Evolutionary conservation across 2,797 vertebrate species (phyloP).

Genomic region (Chromis chromis): DNA sequence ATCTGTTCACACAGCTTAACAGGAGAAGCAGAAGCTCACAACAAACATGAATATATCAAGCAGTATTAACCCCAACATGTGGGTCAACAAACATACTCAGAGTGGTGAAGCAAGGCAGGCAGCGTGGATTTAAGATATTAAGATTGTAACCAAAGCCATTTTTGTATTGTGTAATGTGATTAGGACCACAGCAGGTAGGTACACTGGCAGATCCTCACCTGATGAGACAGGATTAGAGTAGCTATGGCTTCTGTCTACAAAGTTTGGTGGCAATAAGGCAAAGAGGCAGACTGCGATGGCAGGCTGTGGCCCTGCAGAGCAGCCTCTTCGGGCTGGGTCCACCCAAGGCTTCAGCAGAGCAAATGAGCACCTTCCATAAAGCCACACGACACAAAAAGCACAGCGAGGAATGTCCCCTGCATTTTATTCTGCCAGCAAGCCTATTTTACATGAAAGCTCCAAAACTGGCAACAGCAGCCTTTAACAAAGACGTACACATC

Average conservation of each 20-base stretch:
- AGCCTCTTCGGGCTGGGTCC: conserved; percentile 72
- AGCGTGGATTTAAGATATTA: conserved; percentile 28
- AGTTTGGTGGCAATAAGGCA: conserved; percentile 36
- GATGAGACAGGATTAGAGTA: conserved; percentile 49
- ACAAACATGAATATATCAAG: conserved; percentile 56
- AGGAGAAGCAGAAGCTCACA: conserved; percentile 34
- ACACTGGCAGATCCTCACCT: conserved; percentile 36
- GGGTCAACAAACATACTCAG: conserved; percentile 51
- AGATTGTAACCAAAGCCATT: conserved; percentile 19
- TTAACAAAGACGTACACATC: conserved; percentile 44
- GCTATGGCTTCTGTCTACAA: conserved; percentile 25
- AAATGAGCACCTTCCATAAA: conserved; percentile 87
- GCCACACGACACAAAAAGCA: conserved; percentile 86
- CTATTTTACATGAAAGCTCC: conserved; percentile 71
- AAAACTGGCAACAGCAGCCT: conserved; percentile 54
- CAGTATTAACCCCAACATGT: conserved; percentile 30
- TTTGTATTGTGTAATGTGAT: conserved; percentile 56
- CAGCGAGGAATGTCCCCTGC: conserved; percentile 81
- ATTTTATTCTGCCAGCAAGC: conserved; percentile 71
- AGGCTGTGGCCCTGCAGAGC: conserved; percentile 53
- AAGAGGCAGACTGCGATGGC: conserved; percentile 50
- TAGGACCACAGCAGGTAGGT: conserved; percentile 28
- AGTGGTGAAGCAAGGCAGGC: conserved; percentile 37
- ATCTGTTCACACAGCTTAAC: conserved; percentile 48
- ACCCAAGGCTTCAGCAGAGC: conserved; percentile 70